Base-by-base conservation (phyloP, 2,113 vertebrate species). In the Pandion haliaetus region DNA sequence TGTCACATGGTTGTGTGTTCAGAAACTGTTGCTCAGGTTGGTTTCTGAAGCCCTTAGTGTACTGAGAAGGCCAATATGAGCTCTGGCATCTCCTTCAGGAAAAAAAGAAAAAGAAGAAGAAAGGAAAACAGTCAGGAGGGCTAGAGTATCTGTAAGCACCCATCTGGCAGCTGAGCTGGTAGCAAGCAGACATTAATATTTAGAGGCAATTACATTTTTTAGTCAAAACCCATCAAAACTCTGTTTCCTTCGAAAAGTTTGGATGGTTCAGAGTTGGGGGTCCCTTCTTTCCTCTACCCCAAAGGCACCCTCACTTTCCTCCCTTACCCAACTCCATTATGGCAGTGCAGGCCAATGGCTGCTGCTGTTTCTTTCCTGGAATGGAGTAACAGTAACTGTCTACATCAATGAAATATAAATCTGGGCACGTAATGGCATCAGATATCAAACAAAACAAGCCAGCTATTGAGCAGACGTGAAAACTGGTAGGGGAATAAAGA, bases 141-240 rank as follows among this genome's bases (percentile, higher is more conserved):
- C 67, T 97, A 66, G 77, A 95, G 61, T 66, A 96, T 96, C 82
- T 87, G 54, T 88, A 81, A 96, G 70, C 59, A 96, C 59, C 62
- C 77, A 58, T 44, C 89, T 96, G 94, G 91, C 67, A 93, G 65
- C 55, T 87, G 76, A 96, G 82, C 91, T 98, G 95, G 95, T 96
- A 98, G 72, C 61, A 96, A 93, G 90, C 82, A 90, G 82, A 92
- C 83, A 94, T 98, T 69, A 77, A 54, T 26, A 94, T 97, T 97
- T 96, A 96, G 91, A 97, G 40, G 67, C 12, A 96, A 97, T 84
- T 95, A 95, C 87, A 38, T 87, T 94, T 96, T 61, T 95, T 96
- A 93, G 90, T 94, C 50, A 95, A 97, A 91, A 96, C 18, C 14
- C 73, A 95, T 94, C 93, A 96, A 97, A 96, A 97, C 91, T 54